These are phyloP conservation scores for Adelognathus sp. DNA, from an alignment of 2,888 invertebrate species.

Conservation along the genomic window DNA sequence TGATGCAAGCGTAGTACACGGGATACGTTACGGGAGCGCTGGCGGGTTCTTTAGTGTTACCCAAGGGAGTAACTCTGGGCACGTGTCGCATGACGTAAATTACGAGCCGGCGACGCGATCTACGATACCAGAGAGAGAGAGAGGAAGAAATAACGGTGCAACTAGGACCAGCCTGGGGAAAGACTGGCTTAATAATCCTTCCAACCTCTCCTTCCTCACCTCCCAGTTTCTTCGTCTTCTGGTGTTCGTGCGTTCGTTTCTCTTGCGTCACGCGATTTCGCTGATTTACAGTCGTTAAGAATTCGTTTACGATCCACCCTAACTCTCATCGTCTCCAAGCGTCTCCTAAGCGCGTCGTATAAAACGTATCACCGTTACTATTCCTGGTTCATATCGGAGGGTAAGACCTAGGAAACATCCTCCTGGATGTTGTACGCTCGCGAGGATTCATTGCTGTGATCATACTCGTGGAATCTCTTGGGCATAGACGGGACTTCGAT, in stretches of 20 bases:
- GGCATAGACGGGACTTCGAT: not conserved
- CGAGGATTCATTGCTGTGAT: not conserved
- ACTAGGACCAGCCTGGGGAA: slow-evolving; percentile 49
- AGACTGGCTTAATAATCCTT: slow-evolving; percentile 64
- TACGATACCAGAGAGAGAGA: slow-evolving; percentile 50
- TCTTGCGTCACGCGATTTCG: slow-evolving; percentile 43
- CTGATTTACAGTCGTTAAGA: slow-evolving; percentile 48
- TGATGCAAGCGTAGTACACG: slow-evolving; percentile 37
- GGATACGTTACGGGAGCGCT: slow-evolving; percentile 6
- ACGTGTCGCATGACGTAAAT: slow-evolving; percentile 61
- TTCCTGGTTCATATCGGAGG: not conserved
- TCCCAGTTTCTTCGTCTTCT: slow-evolving; percentile 17
- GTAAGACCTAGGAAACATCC: not conserved
- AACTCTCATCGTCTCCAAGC: slow-evolving; percentile 15
- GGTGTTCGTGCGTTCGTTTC: slow-evolving; percentile 18
- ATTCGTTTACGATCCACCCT: slow-evolving; percentile 48
- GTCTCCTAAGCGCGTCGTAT: slow-evolving; percentile 8
- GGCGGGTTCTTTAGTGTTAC: slow-evolving; percentile 58
- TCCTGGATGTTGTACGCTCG: not conserved
- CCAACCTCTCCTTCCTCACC: slow-evolving; percentile 25
- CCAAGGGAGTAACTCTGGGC: slow-evolving; percentile 58
- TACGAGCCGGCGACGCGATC: slow-evolving; percentile 62
- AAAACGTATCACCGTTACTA: slow-evolving; percentile 22
- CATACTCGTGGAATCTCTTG: not conserved
- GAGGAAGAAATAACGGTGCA: slow-evolving; percentile 19